Evolutionary conservation across 2,113 vertebrate genomes (phyloP), one percentile per base, ranked within the genome.

Genomic region (Siniperca chuatsi): DNA sequence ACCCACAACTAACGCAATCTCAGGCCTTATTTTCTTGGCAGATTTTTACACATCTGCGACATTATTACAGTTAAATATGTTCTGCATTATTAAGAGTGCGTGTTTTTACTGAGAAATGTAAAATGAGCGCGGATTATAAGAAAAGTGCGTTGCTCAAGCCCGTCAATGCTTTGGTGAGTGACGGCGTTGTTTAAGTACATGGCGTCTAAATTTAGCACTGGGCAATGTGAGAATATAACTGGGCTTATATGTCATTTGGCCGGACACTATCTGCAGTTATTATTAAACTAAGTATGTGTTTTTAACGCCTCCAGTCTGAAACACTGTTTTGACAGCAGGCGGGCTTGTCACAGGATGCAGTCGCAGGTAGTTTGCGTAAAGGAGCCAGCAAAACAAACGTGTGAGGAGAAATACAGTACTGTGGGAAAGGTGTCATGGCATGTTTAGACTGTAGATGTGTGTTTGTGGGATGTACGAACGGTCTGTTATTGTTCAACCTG

Each of bases 141-240:
- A 44, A 21, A 40, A 64, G 80, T 20, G 72, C 85, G 79, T 70
- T 54, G 73, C 61, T 12, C 12, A 23, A 80, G 69, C 37, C 46
- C 71, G 76, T 81, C 82, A 23, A 9, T 13, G 83, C 55, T 16
- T 46, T 70, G 15, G 4, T 29, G 21, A 64, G 62, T 66, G 78
- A 87, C 86, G 74, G 83, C 83, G 79, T 71, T 54, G 57, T 71
- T 75, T 77, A 81, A 91, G 89, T 87, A 78, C 79, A 76, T 55
- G 85, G 66, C 72, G 16, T 90, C 90, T 94, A 93, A 89, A 92
- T 94, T 90, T 95, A 94, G 92, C 86, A 55, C 37, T 0, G 68
- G 37, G 89, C 86, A 86, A 77, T 23, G 61, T 69, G 84, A 88
- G 86, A 84, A 58, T 75, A 75, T 79, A 21, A 64, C 71, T 33